phyloP scores from a whole-genome alignment of 2,888 invertebrate species.

The Mactromeris polynyma region DNA sequence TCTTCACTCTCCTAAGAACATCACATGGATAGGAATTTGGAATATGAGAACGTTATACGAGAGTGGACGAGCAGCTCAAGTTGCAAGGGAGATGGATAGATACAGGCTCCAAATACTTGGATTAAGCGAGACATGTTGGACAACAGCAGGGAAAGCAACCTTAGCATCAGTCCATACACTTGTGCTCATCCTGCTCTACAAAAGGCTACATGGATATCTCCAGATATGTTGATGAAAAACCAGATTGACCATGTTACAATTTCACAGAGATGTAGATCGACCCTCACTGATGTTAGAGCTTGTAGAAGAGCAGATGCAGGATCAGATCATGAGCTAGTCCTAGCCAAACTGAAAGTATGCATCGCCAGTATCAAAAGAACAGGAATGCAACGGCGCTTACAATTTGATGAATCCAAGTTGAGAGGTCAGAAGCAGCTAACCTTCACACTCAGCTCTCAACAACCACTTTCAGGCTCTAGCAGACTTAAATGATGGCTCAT shows the following conservation, averaged over 20 bases:
- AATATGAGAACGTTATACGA: too few species aligned
- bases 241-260: conserved; percentile 56
- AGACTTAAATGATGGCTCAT: conserved; percentile 13
- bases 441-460: background rate
- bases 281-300: background rate
- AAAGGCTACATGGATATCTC: too few species aligned
- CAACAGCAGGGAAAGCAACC: too few species aligned
- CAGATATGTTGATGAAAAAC: too few species aligned
- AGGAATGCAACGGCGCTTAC: background rate
- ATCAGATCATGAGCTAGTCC: background rate
- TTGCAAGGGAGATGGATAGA: too few species aligned
- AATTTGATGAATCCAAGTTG: background rate
- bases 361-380: background rate
- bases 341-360: background rate
- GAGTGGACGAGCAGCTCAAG: too few species aligned
- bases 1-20: too few species aligned
- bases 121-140: too few species aligned
- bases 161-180: too few species aligned
- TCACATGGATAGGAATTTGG: too few species aligned
- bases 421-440: background rate
- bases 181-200: too few species aligned
- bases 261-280: conserved; percentile 24
- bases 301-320: background rate
- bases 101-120: too few species aligned
- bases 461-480: conserved; percentile 26